phyloP scores from a whole-genome alignment of 2,797 vertebrate species.

The Megaceryle alcyon region DNA sequence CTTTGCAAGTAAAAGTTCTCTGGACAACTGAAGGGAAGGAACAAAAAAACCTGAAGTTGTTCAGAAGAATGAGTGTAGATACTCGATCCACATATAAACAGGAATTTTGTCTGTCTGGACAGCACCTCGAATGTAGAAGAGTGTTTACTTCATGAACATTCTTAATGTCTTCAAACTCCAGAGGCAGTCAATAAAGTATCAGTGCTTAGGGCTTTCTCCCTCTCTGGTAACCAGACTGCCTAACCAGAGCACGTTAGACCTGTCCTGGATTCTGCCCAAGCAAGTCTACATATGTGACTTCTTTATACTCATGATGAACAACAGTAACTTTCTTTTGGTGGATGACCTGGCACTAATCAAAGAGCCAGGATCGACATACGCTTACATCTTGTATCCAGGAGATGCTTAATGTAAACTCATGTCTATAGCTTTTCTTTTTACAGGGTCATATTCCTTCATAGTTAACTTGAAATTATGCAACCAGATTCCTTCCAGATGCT shows the following conservation, averaged over 20 bases:
- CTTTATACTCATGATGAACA: background rate
- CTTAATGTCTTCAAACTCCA: fast-evolving
- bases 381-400: background rate
- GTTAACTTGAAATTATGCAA: background rate
- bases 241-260: background rate
- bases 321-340: background rate
- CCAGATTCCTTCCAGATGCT: background rate
- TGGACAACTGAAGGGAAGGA: background rate
- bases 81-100: background rate
- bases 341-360: background rate
- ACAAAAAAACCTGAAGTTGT: fast-evolving
- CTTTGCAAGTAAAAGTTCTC: background rate
- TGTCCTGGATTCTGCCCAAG: background rate
- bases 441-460: background rate
- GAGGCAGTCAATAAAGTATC: background rate
- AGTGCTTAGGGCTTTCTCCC: background rate
- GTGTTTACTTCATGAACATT: background rate
- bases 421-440: background rate
- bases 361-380: fast-evolving
- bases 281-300: background rate
- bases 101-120: background rate
- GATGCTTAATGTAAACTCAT: background rate
- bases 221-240: background rate
- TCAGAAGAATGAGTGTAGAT: background rate
- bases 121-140: background rate